Conservation (phyloP, 92 coral and sea anemone species). For the Blastomussa wellsi region DNA sequence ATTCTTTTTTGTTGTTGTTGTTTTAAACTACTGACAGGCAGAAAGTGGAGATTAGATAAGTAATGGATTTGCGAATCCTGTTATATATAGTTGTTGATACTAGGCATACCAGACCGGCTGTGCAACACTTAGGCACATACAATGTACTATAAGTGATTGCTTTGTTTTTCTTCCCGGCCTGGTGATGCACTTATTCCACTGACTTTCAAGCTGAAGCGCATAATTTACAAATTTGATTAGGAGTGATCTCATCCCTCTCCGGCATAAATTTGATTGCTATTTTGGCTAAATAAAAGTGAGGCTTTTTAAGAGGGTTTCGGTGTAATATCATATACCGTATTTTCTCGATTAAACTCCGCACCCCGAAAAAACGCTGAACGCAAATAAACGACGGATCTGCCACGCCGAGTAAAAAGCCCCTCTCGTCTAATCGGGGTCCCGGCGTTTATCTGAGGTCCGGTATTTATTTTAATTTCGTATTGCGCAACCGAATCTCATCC, state of each 20-base stretch:
- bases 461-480: too few species aligned
- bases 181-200: too few species aligned
- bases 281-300: not conserved
- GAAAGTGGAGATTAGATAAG: not conserved
- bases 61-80: not conserved
- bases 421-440: too few species aligned
- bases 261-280: not conserved
- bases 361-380: too few species aligned
- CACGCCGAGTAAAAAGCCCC: too few species aligned
- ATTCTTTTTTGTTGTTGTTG: not conserved
- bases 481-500: too few species aligned
- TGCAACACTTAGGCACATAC: too few species aligned
- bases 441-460: too few species aligned
- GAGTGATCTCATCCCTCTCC: not conserved
- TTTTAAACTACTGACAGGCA: not conserved
- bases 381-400: too few species aligned
- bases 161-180: not conserved
- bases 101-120: not conserved
- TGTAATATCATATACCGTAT: not conserved
- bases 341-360: not conserved
- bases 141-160: not conserved
- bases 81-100: not conserved
- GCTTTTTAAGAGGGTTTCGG: not conserved
- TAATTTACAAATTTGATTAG: not conserved
- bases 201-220: not conserved